Evolutionary conservation across 2,113 vertebrate genomes (phyloP).

Genomic region (Rhodinocichla rosea): DNA sequence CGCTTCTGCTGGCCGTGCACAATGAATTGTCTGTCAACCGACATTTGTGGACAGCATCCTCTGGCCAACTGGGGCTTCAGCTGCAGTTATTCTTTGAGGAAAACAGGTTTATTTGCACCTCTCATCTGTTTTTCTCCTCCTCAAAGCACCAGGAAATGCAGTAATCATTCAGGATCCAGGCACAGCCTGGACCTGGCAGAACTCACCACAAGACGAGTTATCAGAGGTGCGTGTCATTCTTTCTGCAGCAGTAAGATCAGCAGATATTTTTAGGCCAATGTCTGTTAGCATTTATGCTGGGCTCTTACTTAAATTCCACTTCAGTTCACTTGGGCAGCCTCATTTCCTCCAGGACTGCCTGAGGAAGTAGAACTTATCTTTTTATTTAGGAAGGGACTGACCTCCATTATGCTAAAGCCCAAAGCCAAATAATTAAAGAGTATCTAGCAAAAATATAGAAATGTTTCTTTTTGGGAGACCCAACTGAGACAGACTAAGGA

Average conservation of each 20-base stretch:
- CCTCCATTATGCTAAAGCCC: neutral
- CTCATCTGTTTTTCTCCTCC: neutral
- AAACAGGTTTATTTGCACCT: neutral
- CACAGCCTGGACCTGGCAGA: neutral
- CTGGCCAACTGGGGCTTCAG: neutral
- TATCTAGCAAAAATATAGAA: neutral
- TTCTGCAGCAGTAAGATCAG: neutral
- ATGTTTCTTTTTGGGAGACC: neutral
- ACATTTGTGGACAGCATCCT: accelerated
- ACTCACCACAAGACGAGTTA: neutral
- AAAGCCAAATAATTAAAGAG: neutral
- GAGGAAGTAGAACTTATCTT: neutral
- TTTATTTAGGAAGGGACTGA: neutral
- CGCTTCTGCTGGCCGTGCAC: neutral
- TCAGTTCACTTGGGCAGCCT: neutral
- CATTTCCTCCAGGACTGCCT: neutral
- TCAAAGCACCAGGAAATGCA: neutral
- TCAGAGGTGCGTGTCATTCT: neutral
- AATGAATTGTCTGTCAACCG: accelerated
- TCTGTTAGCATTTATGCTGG: neutral
- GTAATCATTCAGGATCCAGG: neutral
- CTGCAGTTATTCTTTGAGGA: neutral
- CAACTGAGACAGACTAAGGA: neutral
- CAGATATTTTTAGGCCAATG: neutral
- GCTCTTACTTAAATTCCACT: neutral